Evolutionary conservation across 2,113 vertebrate genomes (phyloP).

Genomic region (Antigone vipio): DNA sequence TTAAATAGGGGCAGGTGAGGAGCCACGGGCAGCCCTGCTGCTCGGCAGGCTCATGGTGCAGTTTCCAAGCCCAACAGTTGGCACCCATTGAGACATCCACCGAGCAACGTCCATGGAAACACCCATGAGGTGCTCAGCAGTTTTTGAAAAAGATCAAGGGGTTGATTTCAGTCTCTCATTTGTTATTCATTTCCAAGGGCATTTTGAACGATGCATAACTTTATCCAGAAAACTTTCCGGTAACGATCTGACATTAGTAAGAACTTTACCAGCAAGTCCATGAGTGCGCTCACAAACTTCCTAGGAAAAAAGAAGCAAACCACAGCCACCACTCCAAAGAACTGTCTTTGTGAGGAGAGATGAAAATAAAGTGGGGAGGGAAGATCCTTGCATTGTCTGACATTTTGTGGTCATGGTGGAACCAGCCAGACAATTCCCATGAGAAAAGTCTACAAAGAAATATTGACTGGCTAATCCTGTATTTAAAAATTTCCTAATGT

Average conservation of each 20-base stretch:
- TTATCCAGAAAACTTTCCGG: neutral
- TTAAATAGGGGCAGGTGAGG: neutral
- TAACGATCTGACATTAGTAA: neutral
- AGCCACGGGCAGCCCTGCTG: neutral
- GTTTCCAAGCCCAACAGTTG: neutral
- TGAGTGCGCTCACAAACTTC: neutral
- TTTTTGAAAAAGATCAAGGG: neutral
- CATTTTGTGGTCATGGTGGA: neutral
- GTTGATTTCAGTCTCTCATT: neutral
- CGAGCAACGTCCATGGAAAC: neutral
- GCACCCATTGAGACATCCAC: neutral
- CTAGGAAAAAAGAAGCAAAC: neutral
- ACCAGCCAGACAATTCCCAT: conserved; percentile 4
- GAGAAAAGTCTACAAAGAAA: conserved; percentile 19
- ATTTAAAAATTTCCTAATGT: neutral
- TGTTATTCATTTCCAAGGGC: neutral
- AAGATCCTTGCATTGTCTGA: neutral
- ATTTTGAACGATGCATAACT: neutral
- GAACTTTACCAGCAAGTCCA: neutral
- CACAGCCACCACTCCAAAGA: neutral
- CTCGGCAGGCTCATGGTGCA: neutral
- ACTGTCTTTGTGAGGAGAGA: neutral
- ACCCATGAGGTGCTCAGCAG: neutral
- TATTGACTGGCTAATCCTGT: neutral
- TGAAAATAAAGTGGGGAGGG: neutral